Percentiles rank a stretch among this genome's conserved stretches.
Conservation (phyloP, 2,888 invertebrate genomes). For the Congeria kusceri region DNA sequence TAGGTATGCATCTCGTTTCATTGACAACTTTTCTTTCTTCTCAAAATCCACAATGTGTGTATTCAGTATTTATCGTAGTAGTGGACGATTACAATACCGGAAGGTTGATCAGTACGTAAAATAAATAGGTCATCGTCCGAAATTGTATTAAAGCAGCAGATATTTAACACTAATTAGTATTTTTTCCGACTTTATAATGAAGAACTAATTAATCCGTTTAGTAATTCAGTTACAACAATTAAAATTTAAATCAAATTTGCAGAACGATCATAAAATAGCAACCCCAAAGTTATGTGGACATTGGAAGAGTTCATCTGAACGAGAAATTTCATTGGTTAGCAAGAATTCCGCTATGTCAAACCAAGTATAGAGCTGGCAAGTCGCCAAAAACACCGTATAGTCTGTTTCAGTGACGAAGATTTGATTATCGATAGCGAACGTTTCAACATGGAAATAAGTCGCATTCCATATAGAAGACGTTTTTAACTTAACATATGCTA, state of each 20-base stretch:
- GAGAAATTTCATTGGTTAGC: constrained; percentile 49
- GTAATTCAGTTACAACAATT: neutral
- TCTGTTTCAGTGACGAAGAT: constrained; percentile 32
- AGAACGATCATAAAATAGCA: neutral
- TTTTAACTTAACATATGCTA: too few species aligned
- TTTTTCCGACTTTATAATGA: neutral
- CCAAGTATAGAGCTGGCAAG: constrained; percentile 44
- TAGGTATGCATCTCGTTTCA: constrained; percentile 18
- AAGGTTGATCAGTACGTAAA: constrained; percentile 10
- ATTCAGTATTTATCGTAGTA: constrained; percentile 53
- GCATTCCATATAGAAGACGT: too few species aligned
- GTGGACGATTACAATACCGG: constrained; percentile 42
- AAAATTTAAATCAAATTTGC: neutral
- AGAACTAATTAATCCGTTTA: neutral
- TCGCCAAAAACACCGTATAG: constrained; percentile 48
- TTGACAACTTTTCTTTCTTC: constrained; percentile 40
- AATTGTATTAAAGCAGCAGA: neutral
- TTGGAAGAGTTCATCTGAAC: constrained; percentile 33
- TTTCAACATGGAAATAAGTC: too few species aligned
- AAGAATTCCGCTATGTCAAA: constrained; percentile 49
- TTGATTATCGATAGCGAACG: too few species aligned
- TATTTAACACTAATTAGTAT: neutral
- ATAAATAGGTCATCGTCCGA: constrained; percentile 44
- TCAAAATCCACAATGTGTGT: constrained; percentile 44
- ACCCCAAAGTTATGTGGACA: constrained; percentile 19